These are phyloP conservation scores for Penaeus japonicus DNA, from an alignment of 1,140 invertebrate species.

Conservation along the genomic window DNA sequence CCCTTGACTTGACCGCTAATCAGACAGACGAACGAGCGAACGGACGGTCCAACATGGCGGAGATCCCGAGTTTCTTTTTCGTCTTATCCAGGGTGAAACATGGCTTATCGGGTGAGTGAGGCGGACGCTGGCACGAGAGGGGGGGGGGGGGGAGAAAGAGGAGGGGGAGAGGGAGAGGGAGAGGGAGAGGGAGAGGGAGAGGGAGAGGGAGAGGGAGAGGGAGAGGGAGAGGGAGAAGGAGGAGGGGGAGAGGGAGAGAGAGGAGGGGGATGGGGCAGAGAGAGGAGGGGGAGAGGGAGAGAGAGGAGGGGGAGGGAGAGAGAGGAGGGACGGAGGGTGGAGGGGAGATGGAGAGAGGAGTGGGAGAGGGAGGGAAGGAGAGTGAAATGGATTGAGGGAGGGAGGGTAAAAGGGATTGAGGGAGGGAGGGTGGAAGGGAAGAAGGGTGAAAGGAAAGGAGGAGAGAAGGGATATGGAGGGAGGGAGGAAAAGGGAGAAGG, in stretches of 20 bases:
- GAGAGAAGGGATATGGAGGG: not conserved
- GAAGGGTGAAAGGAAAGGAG: not conserved
- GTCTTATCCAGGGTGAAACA: no score
- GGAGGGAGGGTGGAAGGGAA: not conserved
- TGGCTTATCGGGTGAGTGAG: not conserved
- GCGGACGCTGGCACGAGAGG: no score
- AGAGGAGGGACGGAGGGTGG: not conserved
- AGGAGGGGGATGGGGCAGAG: not conserved
- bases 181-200: not conserved
- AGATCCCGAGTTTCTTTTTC: no score
- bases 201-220: not conserved
- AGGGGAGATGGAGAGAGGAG: not conserved
- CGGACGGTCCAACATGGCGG: no score
- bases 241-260: not conserved
- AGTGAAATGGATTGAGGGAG: not conserved
- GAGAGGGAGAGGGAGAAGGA: not conserved
- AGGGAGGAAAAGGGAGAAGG: not conserved
- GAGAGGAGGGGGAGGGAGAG: not conserved
- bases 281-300: not conserved
- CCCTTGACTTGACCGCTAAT: no score
- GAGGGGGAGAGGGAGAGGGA: constrained; percentile 9
- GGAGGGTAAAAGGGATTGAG: not conserved
- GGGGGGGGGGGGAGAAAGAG: not conserved
- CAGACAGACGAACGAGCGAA: no score
- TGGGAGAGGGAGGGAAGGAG: not conserved